Base-by-base conservation (phyloP, 2,888 invertebrate genomes). In the Troides helena region DNA sequence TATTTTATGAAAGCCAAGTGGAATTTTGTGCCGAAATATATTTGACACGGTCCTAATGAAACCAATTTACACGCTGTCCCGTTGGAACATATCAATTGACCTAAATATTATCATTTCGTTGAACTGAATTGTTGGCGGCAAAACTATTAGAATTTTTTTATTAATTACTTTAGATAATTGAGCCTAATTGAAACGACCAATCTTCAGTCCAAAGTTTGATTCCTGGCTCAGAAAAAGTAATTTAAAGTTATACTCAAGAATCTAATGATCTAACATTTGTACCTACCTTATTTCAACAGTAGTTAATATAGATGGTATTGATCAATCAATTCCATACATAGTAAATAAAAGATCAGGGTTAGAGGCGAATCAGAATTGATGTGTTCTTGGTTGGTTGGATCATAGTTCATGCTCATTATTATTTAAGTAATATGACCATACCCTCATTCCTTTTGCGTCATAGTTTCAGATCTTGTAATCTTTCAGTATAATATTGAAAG, bases 71-170 rank as follows among this genome's bases (percentile, higher is more conserved):
- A 70, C 69, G 46, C 36, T 36, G 62, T 53, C 46, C 56, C 67
- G 53, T 53, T 67, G 67, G 60, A 53, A 30, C 66, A 56, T 64
- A 60, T 53, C 64, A 70, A 67, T 70, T 70, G 67, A 67, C 70
- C 63, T 63, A 67, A 64, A 70, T 70, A 67, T 56, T 62, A 56
- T 64, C 56, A 30, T 21, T 46, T 53, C 63, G 50, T 59, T 36
- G 36, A 63, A 70, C 53, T 39, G 39, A 39, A 39, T 10, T 39
- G 39, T 39, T 39, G 4, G 39, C 39, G 7, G 39, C 39, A 10
- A 10, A 10, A 10, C 39, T 39, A 8, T 39, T 39, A 39, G 39
- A 39, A 3, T 30, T 39, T 39, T 39, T 39, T 39, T 39, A 39
- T 39, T 39, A 39, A 39, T 39, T 39, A 39, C 39, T 39, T 10